Evolutionary conservation across 2,113 vertebrate species (phyloP), one percentile per base, ranked within the genome.

Genomic region (Nymphicus hollandicus): DNA sequence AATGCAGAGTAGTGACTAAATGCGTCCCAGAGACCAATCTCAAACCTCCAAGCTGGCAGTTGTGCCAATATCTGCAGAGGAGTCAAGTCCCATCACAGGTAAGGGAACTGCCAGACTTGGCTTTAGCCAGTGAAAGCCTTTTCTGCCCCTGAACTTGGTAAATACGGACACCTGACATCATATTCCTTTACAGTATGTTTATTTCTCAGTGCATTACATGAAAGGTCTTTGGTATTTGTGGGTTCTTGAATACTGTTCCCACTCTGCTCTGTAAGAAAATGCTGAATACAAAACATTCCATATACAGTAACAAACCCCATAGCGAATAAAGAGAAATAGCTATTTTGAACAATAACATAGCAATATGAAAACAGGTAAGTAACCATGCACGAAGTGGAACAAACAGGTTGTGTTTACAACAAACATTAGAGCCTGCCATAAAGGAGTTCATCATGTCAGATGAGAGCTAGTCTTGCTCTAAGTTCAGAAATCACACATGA

Each of bases 121-220:
- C 60, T 88, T 39, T 11, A 47, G 19, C 9, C 19, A 55, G 6
- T 2, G 12, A 23, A 17, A 22, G 50, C 8, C 18, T 31, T 33
- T 81, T 77, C 31, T 37, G 13, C 31, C 22, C 41, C n/a, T 77
- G 61, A 79, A 23, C 81, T 41, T 17, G 0, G 23, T 23, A n/a
- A 74, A 78, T 1, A 65, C 41, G 58, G 81, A 87, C 71, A 82
- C 53, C 66, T 56, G 69, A 84, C 65, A 55, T 9, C n/a, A 14
- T 7, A 20, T 8, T 95, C 89, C 90, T 61, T 95, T 97, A 97
- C 95, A 97, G 95, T 91, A 97, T 95, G 96, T 98, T 98, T 98
- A 98, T 98, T 98, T 97, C 87, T 97, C 97, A 97, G 97, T 98
- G 97, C 97, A 98, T 97, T 98, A 97, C 96, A 97, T 97, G 97